Evolutionary conservation across 2,113 vertebrate species (phyloP).

Genomic region (Megaptera novaeangliae): DNA sequence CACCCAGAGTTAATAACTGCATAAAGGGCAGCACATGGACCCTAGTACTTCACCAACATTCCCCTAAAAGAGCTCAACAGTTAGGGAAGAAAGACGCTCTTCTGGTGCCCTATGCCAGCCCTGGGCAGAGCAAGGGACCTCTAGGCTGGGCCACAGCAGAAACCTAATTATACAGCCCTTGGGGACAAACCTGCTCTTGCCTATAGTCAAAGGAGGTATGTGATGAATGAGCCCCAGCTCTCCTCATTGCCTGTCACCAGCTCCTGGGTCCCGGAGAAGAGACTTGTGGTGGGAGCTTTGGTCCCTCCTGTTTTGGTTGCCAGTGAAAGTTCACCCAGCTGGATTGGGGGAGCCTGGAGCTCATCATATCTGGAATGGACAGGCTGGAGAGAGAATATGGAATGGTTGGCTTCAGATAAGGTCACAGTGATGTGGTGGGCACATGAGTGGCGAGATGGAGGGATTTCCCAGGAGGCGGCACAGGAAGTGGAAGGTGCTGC

Average conservation of each 20-base stretch:
- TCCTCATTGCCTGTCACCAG: not conserved
- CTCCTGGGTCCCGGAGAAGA: not conserved
- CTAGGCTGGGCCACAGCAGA: not conserved
- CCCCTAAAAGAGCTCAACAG: not conserved
- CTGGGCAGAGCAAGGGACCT: not conserved
- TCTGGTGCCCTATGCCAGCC: not conserved
- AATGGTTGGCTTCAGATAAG: conserved; percentile 25
- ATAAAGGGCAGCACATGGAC: not conserved
- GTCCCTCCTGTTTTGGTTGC: not conserved
- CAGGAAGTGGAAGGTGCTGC: conserved; percentile 41
- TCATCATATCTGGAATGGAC: conserved; percentile 17
- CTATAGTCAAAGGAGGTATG: not conserved
- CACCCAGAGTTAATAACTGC: not conserved
- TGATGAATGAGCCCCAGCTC: not conserved
- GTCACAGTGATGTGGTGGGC: conserved; percentile 31
- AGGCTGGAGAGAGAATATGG: not conserved
- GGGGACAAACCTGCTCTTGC: not conserved
- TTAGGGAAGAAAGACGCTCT: not conserved
- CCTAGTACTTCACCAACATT: not conserved
- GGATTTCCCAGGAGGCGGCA: conserved; percentile 47
- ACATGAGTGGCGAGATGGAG: not conserved
- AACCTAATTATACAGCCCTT: not conserved
- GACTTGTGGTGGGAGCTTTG: not conserved
- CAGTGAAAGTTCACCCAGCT: not conserved
- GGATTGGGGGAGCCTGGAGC: not conserved